Evolutionary conservation across 1,140 invertebrate genomes (phyloP).

Genomic region (Eufriesea mexicana): DNA sequence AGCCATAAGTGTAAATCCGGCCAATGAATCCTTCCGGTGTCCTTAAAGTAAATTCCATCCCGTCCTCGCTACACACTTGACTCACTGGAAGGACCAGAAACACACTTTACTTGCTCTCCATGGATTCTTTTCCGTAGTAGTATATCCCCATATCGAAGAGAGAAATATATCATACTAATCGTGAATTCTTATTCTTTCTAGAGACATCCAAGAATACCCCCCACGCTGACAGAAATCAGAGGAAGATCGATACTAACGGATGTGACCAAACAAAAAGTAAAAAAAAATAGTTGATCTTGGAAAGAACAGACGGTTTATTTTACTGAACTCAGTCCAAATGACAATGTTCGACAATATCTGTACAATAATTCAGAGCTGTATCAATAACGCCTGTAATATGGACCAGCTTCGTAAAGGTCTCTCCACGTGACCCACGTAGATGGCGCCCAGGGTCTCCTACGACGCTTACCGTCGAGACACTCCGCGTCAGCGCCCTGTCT

Average conservation of each 20-base stretch:
- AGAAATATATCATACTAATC: too few relatives aligned
- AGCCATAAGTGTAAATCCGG: constrained; percentile 95
- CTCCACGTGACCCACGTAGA: constrained; percentile 17
- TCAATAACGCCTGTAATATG: background rate
- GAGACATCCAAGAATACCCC: background rate
- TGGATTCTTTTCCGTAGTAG: too few relatives aligned
- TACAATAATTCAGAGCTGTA: constrained; percentile 31
- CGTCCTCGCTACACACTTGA: constrained; percentile 95
- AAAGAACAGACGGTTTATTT: constrained; percentile 44
- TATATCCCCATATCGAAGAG: background rate
- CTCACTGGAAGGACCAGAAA: constrained; percentile 85
- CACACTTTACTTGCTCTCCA: constrained; percentile 11
- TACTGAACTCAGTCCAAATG: constrained; percentile 1
- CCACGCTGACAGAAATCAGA: background rate
- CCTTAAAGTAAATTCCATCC: constrained; percentile 95
- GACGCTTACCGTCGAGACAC: constrained; percentile 89
- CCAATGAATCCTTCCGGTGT: constrained; percentile 94
- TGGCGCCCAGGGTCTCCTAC: constrained; percentile 19
- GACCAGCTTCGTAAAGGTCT: background rate
- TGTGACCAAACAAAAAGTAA: constrained; percentile 22
- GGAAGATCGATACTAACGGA: background rate
- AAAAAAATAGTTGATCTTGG: constrained; percentile 33
- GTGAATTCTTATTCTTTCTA: background rate
- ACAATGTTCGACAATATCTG: constrained; percentile 34
- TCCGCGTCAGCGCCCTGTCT: constrained; percentile 87